Evolutionary conservation across 2,113 vertebrate genomes (phyloP).

Genomic region (Epinephelus fuscoguttatus): DNA sequence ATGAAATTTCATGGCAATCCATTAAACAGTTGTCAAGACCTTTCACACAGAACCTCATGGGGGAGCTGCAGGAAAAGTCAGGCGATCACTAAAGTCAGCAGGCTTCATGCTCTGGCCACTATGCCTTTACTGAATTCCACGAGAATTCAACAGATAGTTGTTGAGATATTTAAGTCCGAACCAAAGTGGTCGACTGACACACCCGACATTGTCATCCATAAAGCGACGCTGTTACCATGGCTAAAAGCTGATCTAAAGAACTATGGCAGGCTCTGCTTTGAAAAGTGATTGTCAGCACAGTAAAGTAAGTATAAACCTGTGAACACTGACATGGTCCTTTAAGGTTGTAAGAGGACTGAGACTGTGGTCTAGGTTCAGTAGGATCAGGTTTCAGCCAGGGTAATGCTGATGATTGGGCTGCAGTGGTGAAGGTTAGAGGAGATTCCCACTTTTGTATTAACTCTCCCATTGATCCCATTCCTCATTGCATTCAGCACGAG

Average conservation of each 20-base stretch:
- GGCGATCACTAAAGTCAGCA: too few species aligned
- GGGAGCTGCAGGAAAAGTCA: too few species aligned
- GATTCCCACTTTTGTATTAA: slow-evolving; percentile 47
- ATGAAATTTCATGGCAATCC: too few species aligned
- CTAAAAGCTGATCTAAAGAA: neutral
- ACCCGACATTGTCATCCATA: neutral
- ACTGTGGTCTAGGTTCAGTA: neutral
- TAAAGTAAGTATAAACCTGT: neutral
- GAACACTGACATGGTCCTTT: neutral
- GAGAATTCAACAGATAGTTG: neutral
- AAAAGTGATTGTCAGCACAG: neutral
- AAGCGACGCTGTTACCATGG: neutral
- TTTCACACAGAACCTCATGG: too few species aligned
- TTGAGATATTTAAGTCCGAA: neutral
- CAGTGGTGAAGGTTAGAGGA: neutral
- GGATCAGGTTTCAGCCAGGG: neutral
- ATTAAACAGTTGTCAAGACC: too few species aligned
- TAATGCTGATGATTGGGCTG: slow-evolving; percentile 5
- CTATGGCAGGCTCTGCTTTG: too few species aligned
- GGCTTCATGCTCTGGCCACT: neutral
- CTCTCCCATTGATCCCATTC: slow-evolving; percentile 51
- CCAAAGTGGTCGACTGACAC: neutral
- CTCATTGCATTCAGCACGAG: slow-evolving; percentile 56
- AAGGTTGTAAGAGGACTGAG: neutral
- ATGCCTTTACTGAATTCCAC: neutral